Conservation (phyloP, 64 coral and sea anemone species). For the Platygyra sinensis region DNA sequence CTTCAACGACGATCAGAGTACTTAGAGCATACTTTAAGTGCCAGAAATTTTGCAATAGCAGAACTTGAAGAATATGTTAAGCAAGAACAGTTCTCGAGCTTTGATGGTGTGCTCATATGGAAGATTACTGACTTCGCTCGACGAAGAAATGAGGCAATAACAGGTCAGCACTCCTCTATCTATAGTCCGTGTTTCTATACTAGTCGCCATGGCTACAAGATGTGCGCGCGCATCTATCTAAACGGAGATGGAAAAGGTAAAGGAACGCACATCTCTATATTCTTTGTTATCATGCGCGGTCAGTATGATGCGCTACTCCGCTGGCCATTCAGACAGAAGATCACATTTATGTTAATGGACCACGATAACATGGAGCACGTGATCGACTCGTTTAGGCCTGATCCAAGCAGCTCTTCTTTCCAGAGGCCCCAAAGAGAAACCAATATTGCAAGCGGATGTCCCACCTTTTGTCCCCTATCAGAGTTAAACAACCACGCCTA, state of each 20-base stretch:
- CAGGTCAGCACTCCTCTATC: conserved; percentile 34
- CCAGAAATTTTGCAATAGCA: conserved; percentile 30
- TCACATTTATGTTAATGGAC: conserved; percentile 60
- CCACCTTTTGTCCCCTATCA: conserved; percentile 41
- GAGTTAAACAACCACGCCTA: conserved; percentile 48
- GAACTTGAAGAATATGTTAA: conserved; percentile 59
- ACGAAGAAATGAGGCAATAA: conserved; percentile 33
- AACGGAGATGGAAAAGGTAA: conserved; percentile 33
- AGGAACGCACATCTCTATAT: conserved; percentile 27
- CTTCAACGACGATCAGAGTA: conserved; percentile 35
- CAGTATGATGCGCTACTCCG: conserved; percentile 33
- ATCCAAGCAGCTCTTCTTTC: conserved; percentile 45
- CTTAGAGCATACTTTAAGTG: conserved; percentile 33
- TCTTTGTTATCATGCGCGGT: conserved; percentile 35
- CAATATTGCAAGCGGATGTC: conserved; percentile 56
- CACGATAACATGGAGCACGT: conserved; percentile 62
- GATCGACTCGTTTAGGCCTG: conserved; percentile 56
- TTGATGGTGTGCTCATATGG: conserved; percentile 49
- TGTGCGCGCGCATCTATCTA: conserved; percentile 38
- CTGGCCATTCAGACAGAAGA: conserved; percentile 36
- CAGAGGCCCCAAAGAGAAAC: conserved; percentile 46
- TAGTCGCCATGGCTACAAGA: conserved; percentile 47
- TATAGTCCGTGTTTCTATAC: conserved; percentile 62
- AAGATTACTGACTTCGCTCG: conserved; percentile 54
- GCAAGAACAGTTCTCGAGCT: neutral